phyloP scores from a whole-genome alignment of 2,113 vertebrate genomes.

The Psilopsiagon aymara region DNA sequence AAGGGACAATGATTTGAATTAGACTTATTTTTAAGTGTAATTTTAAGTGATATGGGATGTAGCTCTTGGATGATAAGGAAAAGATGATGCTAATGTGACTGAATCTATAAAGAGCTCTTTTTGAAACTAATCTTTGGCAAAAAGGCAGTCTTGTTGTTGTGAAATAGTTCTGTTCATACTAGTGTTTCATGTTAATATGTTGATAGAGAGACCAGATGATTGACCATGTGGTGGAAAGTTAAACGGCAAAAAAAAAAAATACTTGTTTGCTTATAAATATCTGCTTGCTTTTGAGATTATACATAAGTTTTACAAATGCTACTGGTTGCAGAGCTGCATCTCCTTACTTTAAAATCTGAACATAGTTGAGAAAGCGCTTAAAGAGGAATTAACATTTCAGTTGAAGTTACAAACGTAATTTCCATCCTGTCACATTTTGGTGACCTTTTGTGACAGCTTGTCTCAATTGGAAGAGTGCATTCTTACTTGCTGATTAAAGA shows the following conservation, averaged over 20 bases:
- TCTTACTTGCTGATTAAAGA: constrained; percentile 88
- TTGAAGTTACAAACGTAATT: constrained; percentile 88
- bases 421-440: constrained; percentile 88
- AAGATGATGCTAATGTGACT: background rate
- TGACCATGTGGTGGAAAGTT: background rate
- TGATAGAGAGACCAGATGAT: background rate
- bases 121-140: background rate
- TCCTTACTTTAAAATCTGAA: constrained; percentile 67
- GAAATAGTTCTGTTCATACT: background rate
- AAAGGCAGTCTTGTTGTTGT: background rate
- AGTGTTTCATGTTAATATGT: background rate
- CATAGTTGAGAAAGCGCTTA: constrained; percentile 78
- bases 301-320: background rate
- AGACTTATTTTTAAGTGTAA: background rate
- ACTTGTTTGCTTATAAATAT: constrained; percentile 6
- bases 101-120: background rate
- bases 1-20: background rate
- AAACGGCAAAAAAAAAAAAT: constrained; percentile 1
- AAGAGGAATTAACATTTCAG: constrained; percentile 87
- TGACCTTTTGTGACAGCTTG: constrained; percentile 91
- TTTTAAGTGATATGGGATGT: background rate
- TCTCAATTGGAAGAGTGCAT: constrained; percentile 85
- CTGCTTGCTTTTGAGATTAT: background rate
- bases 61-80: background rate
- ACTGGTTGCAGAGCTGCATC: background rate